Conservation (phyloP, 1,140 invertebrate genomes). For the Bombus consobrinus region DNA sequence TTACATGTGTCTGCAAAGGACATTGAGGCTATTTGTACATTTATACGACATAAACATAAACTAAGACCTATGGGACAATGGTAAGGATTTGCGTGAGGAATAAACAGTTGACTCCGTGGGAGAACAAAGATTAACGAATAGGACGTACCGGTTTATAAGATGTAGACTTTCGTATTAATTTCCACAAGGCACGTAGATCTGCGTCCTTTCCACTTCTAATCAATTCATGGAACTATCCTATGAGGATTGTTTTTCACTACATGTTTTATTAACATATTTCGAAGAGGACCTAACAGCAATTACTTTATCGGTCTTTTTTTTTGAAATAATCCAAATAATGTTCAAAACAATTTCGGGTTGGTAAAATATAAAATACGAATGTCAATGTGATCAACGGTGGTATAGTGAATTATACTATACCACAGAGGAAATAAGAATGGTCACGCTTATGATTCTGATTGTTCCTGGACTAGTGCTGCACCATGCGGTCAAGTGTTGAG, state of each 20-base stretch:
- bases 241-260: not conserved
- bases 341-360: slow-evolving; percentile 4
- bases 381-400: slow-evolving; percentile 44
- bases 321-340: not conserved
- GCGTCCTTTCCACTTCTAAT: slow-evolving; percentile 16
- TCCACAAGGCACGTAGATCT: slow-evolving; percentile 4
- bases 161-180: slow-evolving; percentile 29
- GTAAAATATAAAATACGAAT: slow-evolving; percentile 2
- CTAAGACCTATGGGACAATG: not conserved
- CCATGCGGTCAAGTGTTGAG: too few species aligned
- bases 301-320: not conserved
- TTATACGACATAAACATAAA: not conserved
- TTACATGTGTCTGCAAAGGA: slow-evolving; percentile 48
- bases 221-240: not conserved
- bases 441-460: too few species aligned
- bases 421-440: too few species aligned
- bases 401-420: slow-evolving; percentile 23
- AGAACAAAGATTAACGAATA: slow-evolving; percentile 10
- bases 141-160: slow-evolving; percentile 36
- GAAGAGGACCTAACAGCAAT: not conserved
- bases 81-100: not conserved
- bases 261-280: not conserved
- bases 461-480: too few species aligned
- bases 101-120: not conserved
- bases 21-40: slow-evolving; percentile 2